Base-by-base conservation (phyloP, 2,888 invertebrate species). In the Megamerina dolium region DNA sequence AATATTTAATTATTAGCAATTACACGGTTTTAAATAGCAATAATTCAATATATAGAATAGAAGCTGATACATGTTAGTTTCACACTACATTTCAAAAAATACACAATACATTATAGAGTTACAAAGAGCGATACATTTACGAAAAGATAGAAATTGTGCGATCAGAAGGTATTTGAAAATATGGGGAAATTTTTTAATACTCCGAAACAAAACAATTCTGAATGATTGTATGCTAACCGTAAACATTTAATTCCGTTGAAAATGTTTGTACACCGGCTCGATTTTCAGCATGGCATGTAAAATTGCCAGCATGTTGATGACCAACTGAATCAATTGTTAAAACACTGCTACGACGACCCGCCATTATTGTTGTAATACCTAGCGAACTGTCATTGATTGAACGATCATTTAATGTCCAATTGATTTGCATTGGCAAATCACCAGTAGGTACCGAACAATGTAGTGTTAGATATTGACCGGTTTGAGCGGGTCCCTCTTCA, bases 361-460 rank as follows among this genome's bases (percentile, higher is more conserved):
- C 65, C 45, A 61, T 59, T 54, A 74, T 72, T 27, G 79, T 77
- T 51, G 75, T 77, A 58, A 77, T 71, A 72, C 78, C 73, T 69
- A 75, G 65, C 72, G 80, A 83, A 56, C 76, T 74, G 30, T 75
- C 74, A 72, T 82, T 84, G 57, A 77, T 74, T 38, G 74, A 73
- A 46, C 80, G 57, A 33, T 52, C 40, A 49, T 86, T 81, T 58
- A 86, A 78, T 49, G 77, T 77, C 90, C 91, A 91, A 38, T 75
- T 75, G 52, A 91, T 81, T 50, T 77, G 77, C 54, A 90, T 74
- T 23, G 90, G 90, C 56, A 85, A 75, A 74, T 91, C 89, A 54
- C 90, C 87, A 61, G 82, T 80, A 44, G 82, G 77, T 53, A 83
- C 79, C 34, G 82, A 81, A 68, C 86, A 87, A 59, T 81, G 79